Percentiles rank a stretch among this genome's conserved stretches.
Conservation (phyloP, 1,140 invertebrate species). For the Procambarus clarkii region DNA sequence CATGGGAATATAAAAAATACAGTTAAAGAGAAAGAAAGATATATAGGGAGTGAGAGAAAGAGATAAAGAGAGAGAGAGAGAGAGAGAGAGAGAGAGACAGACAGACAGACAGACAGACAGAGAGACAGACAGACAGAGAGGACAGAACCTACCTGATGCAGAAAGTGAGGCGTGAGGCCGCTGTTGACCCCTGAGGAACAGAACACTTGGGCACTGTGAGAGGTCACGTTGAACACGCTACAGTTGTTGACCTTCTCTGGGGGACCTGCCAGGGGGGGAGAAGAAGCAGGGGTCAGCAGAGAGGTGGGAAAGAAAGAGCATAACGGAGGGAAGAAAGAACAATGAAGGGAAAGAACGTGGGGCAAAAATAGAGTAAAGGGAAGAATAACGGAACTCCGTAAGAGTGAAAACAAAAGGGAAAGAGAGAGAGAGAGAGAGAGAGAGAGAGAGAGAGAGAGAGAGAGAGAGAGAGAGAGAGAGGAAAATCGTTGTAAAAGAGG, state of each 20-base stretch:
- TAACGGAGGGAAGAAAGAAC: no score
- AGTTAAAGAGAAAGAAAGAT: no score
- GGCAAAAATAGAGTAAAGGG: not conserved
- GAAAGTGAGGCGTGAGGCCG: constrained; percentile 87
- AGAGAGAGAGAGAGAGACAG: no score
- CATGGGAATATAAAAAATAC: no score
- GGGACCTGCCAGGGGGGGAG: constrained; percentile 76
- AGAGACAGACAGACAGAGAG: not conserved
- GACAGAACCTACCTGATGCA: constrained; percentile 22
- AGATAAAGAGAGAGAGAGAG: no score
- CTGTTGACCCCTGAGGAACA: constrained; percentile 89
- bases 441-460: not conserved
- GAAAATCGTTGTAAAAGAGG: not conserved
- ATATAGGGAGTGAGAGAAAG: not conserved
- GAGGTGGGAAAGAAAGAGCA: not conserved
- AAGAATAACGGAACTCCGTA: no score
- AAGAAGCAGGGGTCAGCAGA: not conserved
- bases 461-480: not conserved
- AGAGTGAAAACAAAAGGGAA: not conserved
- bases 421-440: not conserved
- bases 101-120: no score
- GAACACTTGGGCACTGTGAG: constrained; percentile 85
- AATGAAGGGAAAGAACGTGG: no score
- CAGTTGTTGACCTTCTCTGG: constrained; percentile 89
- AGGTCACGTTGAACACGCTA: constrained; percentile 90